A percentile compares a stretch with the other conserved stretches of the same genome.
Evolutionary conservation across 1,140 invertebrate genomes (phyloP).

Genomic region (Drosophila nasuta): DNA sequence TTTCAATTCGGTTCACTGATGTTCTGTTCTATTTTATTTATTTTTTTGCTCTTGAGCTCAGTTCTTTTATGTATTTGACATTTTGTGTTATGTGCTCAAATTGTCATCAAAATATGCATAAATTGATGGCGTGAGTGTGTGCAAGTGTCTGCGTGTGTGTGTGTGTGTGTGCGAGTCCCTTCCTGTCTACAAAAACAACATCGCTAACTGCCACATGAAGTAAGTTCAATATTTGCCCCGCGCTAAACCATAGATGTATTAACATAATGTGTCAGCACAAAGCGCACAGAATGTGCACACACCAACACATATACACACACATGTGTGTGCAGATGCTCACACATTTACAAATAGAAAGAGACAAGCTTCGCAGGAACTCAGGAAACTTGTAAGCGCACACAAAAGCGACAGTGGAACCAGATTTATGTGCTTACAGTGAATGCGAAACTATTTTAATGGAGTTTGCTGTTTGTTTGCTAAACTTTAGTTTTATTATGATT

Average conservation of each 20-base stretch:
- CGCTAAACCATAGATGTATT: conserved; percentile 74
- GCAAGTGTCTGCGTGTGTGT: conserved; percentile 16
- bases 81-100: conserved; percentile 71
- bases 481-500: neutral
- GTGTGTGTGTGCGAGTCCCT: conserved; percentile 22
- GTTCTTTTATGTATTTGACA: conserved; percentile 79
- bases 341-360: neutral
- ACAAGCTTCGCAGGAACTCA: neutral
- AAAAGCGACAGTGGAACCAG: conserved; percentile 46
- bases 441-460: neutral
- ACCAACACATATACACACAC: conserved; percentile 24
- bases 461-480: neutral
- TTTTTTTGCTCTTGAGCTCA: conserved; percentile 14
- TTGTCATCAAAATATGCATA: conserved; percentile 78
- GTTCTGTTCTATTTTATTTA: conserved; percentile 2
- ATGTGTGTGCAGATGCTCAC: neutral
- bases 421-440: neutral
- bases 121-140: conserved; percentile 31
- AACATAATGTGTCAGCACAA: conserved; percentile 74
- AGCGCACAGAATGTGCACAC: conserved; percentile 39
- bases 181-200: conserved; percentile 23
- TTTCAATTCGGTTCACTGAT: conserved; percentile 42
- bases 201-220: conserved; percentile 49
- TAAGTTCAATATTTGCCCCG: conserved; percentile 72
- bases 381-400: conserved; percentile 17